Percentiles rank a stretch among this genome's conserved stretches.
These are phyloP conservation scores for Heteropelma amictum DNA, from an alignment of 2,888 invertebrate genomes.

Conservation along the genomic window DNA sequence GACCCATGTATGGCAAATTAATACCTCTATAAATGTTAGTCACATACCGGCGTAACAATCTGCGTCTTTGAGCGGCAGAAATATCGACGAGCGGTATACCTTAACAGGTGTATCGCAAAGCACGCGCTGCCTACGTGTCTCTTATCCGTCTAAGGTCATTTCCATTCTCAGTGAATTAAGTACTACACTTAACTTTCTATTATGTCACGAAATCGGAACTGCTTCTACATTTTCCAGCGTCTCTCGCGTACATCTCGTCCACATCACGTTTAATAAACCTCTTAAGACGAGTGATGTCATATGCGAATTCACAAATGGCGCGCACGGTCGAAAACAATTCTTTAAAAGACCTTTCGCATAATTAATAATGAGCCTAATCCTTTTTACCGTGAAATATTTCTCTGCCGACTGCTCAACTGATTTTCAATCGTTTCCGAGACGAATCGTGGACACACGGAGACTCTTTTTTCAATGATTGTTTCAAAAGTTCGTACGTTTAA, in stretches of 20 bases:
- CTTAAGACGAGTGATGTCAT: conserved; percentile 2
- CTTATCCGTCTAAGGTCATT: conserved; percentile 41
- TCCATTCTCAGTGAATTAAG: conserved; percentile 41
- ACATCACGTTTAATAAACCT: background rate
- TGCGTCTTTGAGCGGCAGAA: conserved; percentile 4
- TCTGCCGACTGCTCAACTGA: no score
- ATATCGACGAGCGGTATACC: conserved; percentile 13
- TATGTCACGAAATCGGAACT: conserved; percentile 29
- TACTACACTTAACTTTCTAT: conserved; percentile 27
- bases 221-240: background rate
- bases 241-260: background rate
- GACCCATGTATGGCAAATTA: no score
- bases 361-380: no score
- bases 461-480: background rate
- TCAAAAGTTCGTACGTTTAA: no score
- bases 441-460: no score
- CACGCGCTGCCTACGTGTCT: conserved; percentile 21
- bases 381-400: no score
- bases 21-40: no score
- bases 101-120: conserved; percentile 37
- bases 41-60: conserved; percentile 1
- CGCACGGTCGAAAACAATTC: background rate
- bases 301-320: background rate
- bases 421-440: no score
- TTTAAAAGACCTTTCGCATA: background rate